phyloP scores from a whole-genome alignment of 2,797 vertebrate species.

The Hoplostethus mediterraneus region DNA sequence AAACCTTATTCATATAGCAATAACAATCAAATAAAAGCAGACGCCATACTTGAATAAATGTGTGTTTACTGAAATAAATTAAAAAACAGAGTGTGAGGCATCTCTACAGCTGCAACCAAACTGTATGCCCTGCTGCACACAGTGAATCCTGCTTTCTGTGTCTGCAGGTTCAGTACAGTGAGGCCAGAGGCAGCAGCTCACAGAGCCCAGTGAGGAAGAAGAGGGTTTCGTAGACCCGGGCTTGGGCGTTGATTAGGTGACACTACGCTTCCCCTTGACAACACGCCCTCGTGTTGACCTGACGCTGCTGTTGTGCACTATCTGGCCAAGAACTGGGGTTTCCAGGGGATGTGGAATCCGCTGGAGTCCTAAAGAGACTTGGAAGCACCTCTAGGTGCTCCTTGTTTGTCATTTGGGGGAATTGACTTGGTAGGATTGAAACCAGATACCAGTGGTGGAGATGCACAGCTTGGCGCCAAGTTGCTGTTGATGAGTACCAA shows the following conservation, averaged over 20 bases:
- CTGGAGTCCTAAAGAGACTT: constrained; percentile 3
- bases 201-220: constrained; percentile 88
- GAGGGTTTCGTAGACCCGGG: constrained; percentile 78
- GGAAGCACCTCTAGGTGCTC: not conserved
- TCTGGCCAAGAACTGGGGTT: not conserved
- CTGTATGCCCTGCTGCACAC: no score
- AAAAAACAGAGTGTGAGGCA: not conserved
- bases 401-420: not conserved
- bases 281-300: not conserved
- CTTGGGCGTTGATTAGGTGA: no score
- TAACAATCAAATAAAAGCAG: not conserved
- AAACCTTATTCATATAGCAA: not conserved
- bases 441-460: constrained; percentile 5
- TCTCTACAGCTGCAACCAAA: no score
- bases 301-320: constrained; percentile 22
- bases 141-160: constrained; percentile 1
- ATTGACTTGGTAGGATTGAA: constrained; percentile 3
- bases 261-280: no score
- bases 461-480: not conserved
- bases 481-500: not conserved
- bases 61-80: no score
- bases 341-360: not conserved
- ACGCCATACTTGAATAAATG: no score
- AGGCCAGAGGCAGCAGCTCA: constrained; percentile 80
- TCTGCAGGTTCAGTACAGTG: constrained; percentile 91